These are phyloP conservation scores for Tamias sibiricus DNA, from an alignment of 2,113 vertebrate species.

Conservation along the genomic window DNA sequence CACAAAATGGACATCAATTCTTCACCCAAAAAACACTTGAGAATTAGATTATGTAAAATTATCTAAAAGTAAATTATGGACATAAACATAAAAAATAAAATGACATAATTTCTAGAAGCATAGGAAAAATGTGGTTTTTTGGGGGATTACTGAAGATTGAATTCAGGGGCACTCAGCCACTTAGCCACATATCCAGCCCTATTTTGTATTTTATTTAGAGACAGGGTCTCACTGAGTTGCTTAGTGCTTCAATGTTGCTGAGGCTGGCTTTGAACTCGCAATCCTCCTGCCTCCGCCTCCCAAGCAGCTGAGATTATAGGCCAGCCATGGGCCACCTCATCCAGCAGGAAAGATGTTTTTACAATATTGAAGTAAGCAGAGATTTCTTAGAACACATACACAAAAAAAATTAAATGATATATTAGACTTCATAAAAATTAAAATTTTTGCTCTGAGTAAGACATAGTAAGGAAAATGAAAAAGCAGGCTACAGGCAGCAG, in stretches of 20 bases:
- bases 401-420: not conserved
- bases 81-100: not conserved
- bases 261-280: no score
- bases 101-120: not conserved
- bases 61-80: not conserved
- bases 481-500: not conserved
- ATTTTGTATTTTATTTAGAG: no score
- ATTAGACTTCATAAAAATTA: not conserved
- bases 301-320: no score
- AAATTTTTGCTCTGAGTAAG: not conserved
- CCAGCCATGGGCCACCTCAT: no score
- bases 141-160: no score
- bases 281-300: no score
- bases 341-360: no score
- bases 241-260: no score
- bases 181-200: no score
- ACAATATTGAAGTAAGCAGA: not conserved
- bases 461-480: not conserved
- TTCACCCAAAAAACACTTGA: not conserved
- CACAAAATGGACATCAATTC: not conserved
- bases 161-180: no score
- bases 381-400: not conserved
- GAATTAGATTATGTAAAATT: no score
- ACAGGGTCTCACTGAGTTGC: no score
- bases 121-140: not conserved